Percentiles rank a stretch among this genome's conserved stretches.
Conservation (phyloP, 2,888 invertebrate genomes). For the Mythimna ferrago region DNA sequence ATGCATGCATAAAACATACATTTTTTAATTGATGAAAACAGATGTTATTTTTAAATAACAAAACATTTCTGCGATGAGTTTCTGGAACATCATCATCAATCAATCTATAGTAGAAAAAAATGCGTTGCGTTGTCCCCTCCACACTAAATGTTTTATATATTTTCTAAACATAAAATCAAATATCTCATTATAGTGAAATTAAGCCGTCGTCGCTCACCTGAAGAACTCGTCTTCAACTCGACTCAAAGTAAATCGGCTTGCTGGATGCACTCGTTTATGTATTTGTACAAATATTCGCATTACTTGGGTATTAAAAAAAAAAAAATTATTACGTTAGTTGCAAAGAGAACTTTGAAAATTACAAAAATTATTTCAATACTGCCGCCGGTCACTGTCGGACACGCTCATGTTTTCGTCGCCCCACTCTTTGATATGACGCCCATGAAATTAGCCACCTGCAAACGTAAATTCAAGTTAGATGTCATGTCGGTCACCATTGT, state of each 20-base stretch:
- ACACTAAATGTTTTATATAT: background rate
- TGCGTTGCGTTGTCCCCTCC: background rate
- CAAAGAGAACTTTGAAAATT: too few relatives aligned
- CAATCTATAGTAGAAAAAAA: background rate
- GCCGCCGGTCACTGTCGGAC: too few relatives aligned
- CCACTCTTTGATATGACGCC: too few relatives aligned
- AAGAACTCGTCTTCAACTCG: constrained; percentile 23
- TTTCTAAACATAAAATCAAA: background rate
- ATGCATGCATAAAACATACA: too few relatives aligned
- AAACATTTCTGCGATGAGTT: background rate
- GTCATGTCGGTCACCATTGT: too few relatives aligned
- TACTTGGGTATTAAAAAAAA: background rate
- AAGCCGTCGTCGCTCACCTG: constrained; percentile 35
- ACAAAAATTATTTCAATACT: background rate
- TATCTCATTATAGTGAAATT: constrained; percentile 26
- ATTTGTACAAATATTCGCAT: constrained; percentile 4
- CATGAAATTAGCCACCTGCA: too few relatives aligned
- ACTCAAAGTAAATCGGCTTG: constrained; percentile 32
- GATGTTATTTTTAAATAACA: background rate
- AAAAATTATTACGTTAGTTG: background rate
- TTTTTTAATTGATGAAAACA: background rate
- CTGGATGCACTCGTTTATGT: background rate
- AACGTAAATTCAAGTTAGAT: too few relatives aligned
- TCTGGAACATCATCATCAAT: background rate
- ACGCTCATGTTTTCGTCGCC: too few relatives aligned